Conservation (phyloP, 2,113 vertebrate species). For the Axis porcinus region DNA sequence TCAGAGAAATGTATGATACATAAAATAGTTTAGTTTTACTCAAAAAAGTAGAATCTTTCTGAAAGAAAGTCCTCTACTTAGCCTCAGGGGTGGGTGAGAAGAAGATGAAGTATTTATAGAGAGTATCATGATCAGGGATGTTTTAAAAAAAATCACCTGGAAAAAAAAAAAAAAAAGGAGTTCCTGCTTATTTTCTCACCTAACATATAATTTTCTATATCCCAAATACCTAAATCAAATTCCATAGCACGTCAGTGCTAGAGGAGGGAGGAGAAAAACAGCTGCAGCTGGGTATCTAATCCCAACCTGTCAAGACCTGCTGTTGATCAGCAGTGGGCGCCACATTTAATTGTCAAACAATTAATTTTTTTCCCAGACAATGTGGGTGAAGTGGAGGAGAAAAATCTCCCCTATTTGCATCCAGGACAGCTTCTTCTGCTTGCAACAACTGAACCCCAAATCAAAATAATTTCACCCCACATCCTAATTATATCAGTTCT, state of each 20-base stretch:
- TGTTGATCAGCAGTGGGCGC: neutral
- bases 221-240: constrained; percentile 10
- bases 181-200: neutral
- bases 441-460: constrained; percentile 1
- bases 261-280: neutral
- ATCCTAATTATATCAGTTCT: constrained; percentile 22
- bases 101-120: neutral
- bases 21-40: neutral
- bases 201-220: neutral
- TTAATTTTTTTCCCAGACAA: constrained; percentile 36
- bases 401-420: neutral
- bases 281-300: neutral
- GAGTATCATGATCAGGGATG: neutral
- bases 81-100: neutral
- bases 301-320: neutral
- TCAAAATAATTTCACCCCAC: constrained; percentile 14
- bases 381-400: neutral
- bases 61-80: neutral
- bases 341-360: constrained; percentile 24
- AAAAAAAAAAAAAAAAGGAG: neutral
- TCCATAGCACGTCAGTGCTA: neutral
- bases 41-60: neutral
- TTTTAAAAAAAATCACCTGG: neutral
- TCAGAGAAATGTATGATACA: neutral
- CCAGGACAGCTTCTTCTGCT: neutral